A percentile compares a stretch with the other conserved stretches of the same genome.
phyloP scores from a whole-genome alignment of 2,888 invertebrate genomes.

The Caradrina kadenii region DNA sequence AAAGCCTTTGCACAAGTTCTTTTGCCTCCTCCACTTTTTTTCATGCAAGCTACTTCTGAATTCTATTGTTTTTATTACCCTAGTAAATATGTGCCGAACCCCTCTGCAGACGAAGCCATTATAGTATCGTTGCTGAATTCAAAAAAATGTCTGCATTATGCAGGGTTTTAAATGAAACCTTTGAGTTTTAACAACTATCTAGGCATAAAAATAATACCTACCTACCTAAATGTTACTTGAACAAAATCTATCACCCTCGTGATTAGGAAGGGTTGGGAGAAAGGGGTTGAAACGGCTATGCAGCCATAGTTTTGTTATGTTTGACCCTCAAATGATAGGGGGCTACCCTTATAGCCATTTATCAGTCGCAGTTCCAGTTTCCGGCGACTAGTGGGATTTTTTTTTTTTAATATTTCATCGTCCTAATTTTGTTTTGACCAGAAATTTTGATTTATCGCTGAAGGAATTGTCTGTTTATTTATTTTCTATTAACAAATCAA shows the following conservation, averaged over 20 bases:
- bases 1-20: slow-evolving; percentile 42
- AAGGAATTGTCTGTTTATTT: neutral
- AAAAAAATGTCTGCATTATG: slow-evolving; percentile 76
- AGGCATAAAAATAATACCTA: slow-evolving; percentile 50
- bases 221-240: slow-evolving; percentile 21
- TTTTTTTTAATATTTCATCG: slow-evolving; percentile 8
- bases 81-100: slow-evolving; percentile 61
- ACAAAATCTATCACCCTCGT: neutral
- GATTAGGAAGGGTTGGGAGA: slow-evolving; percentile 6
- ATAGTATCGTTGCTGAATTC: slow-evolving; percentile 71
- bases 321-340: slow-evolving; percentile 26
- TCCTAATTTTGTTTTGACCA: slow-evolving; percentile 24
- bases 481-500: neutral
- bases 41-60: slow-evolving; percentile 51
- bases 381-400: slow-evolving; percentile 19
- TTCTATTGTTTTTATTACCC: slow-evolving; percentile 62
- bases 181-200: slow-evolving; percentile 70
- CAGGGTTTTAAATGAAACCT: slow-evolving; percentile 71
- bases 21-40: slow-evolving; percentile 55
- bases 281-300: neutral
- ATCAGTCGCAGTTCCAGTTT: slow-evolving; percentile 45
- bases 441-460: neutral
- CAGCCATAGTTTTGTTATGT: slow-evolving; percentile 27
- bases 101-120: slow-evolving; percentile 63
- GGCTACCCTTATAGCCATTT: slow-evolving; percentile 30